A percentile compares a stretch with the other conserved stretches of the same genome.
Evolutionary conservation across 2,797 vertebrate genomes (phyloP).

Genomic region (Platyrinchus mystaceus): DNA sequence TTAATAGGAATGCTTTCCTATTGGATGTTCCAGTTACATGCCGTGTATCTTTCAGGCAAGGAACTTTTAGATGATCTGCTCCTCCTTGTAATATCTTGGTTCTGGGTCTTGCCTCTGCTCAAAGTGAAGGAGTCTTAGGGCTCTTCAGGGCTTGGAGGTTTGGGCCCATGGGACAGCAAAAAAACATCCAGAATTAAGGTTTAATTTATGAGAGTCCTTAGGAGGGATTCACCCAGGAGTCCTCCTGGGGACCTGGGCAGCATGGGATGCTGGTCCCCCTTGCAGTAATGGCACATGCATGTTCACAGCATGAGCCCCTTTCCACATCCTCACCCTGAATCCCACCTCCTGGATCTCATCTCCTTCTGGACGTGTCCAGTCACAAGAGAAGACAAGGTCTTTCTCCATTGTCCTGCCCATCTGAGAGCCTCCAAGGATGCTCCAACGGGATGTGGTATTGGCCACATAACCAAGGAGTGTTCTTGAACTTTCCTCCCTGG

Average conservation of each 20-base stretch:
- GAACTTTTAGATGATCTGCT: neutral
- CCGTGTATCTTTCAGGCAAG: neutral
- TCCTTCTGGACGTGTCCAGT: neutral
- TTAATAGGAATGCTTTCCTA: neutral
- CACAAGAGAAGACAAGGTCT: neutral
- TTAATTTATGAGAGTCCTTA: neutral
- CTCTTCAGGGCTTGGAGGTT: neutral
- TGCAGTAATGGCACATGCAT: neutral
- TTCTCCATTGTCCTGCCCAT: neutral
- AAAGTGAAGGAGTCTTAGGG: neutral
- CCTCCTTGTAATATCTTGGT: neutral
- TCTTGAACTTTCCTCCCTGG: conserved; percentile 12
- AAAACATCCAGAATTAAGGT: neutral
- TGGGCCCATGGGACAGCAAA: neutral
- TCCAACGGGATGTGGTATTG: accelerated
- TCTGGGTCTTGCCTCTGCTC: neutral
- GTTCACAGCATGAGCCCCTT: neutral
- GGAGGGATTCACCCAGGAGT: neutral
- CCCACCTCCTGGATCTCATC: neutral
- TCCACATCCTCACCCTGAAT: neutral
- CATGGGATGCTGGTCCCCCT: neutral
- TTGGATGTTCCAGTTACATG: neutral
- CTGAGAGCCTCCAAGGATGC: neutral
- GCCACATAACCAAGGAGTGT: neutral
- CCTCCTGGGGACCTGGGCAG: neutral